Percentiles rank a stretch among this genome's conserved stretches.
Evolutionary conservation across 2,888 invertebrate genomes (phyloP).

Genomic region (Ichneumoninae sp.): DNA sequence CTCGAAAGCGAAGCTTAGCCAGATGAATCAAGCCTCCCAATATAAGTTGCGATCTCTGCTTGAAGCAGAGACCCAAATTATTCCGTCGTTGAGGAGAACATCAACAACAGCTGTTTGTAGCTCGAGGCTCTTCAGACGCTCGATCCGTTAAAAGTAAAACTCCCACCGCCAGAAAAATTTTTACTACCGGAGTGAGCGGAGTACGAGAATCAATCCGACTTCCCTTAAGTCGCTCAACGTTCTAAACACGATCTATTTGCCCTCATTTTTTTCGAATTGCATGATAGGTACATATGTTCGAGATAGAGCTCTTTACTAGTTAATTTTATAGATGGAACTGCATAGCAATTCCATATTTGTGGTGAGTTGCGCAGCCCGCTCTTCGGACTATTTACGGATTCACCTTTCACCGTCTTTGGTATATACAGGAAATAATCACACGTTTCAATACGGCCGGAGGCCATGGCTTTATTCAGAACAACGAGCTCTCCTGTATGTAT

Average conservation of each 20-base stretch:
- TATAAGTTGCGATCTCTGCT: conserved; percentile 42
- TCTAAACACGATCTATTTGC: conserved; percentile 16
- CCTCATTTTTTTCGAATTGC: background rate
- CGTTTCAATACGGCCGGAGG: conserved; percentile 41
- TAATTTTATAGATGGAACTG: conserved; percentile 26
- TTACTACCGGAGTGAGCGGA: background rate
- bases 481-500: background rate
- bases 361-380: background rate
- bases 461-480: conserved; percentile 10
- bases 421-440: conserved; percentile 52
- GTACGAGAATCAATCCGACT: conserved; percentile 15
- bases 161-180: conserved; percentile 14
- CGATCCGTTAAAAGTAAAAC: conserved; percentile 1
- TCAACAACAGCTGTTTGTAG: conserved; percentile 19
- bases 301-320: background rate
- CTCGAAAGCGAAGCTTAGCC: background rate
- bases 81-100: conserved; percentile 29
- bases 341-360: conserved; percentile 38
- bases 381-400: conserved; percentile 49
- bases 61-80: conserved; percentile 58
- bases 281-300: background rate
- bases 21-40: conserved; percentile 36
- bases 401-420: conserved; percentile 55
- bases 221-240: background rate
- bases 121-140: conserved; percentile 4